Base-by-base conservation (phyloP, 2,797 vertebrate species). In the Epinephelus awoara region DNA sequence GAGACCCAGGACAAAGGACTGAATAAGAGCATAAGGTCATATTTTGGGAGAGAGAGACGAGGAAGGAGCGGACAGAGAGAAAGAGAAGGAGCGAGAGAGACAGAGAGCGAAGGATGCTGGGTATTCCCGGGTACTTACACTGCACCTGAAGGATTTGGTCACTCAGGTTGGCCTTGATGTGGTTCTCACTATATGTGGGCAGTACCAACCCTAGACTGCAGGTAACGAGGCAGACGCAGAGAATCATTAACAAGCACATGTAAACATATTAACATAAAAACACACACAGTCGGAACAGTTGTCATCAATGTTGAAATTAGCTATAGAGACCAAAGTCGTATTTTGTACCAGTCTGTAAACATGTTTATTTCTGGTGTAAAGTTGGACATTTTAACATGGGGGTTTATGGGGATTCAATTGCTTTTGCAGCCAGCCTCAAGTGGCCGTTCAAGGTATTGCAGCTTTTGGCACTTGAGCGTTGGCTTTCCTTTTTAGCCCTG, bases 81-180 rank as follows among this genome's bases (percentile, higher is more conserved):
- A 34, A 81, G 34, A 80, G 46, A 84, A 69, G 75, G 56, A 23
- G 56, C 61, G 77, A 75, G 79, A 72, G 64, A 73, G 81, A 82
- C 51, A 87, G 79, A 85, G 74, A 86, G 74, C 11, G 74, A 82
- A 71, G 89, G 88, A 88, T 91, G 89, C 66, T n/a, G 85, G 80
- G 66, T 89, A 90, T 68, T 47, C 86, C 87, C 65, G 42, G 93
- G 93, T 97, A 99, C 98, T 99, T 98, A 99, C 98, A 99, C 97
- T 99, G 98, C 92, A 98, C 98, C 96, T 99, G 98, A 58, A 99
- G 97, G 92, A 99, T 99, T 97, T 99, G 98, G 96, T 99, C 98
- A 4, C 97, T 99, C 91, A 99, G 96, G 93, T 98, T 99, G 92
- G 98, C 98, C 89, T 97, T 97, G 96, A 99, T 97, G 96, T 99